A percentile compares a stretch with the other conserved stretches of the same genome.
These are phyloP conservation scores for Drosophila novamexicana DNA, from an alignment of 1,140 invertebrate species.

Conservation along the genomic window DNA sequence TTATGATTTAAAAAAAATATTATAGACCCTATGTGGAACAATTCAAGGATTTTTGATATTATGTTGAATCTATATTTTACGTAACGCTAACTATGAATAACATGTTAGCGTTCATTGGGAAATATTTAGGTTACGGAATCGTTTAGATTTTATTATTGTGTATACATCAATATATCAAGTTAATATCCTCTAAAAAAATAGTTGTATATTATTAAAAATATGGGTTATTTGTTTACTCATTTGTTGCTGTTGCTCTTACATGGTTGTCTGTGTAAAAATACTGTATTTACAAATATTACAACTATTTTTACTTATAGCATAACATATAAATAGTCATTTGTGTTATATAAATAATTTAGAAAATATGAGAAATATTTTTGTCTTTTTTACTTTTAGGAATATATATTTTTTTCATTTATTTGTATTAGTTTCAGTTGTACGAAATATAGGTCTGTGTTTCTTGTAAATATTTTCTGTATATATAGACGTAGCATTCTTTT, in stretches of 20 bases:
- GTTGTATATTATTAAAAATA: conserved; percentile 65
- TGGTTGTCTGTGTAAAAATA: conserved; percentile 70
- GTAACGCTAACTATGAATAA: conserved; percentile 51
- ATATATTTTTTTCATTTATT: conserved; percentile 63
- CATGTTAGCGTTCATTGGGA: conserved; percentile 26
- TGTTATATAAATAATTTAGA: conserved; percentile 81
- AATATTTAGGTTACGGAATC: conserved; percentile 57
- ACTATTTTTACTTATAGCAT: conserved; percentile 73
- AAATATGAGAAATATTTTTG: conserved; percentile 82
- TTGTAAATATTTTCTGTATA: conserved; percentile 71
- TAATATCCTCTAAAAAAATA: conserved; percentile 78
- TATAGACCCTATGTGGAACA: conserved; percentile 49
- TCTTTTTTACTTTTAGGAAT: conserved; percentile 74
- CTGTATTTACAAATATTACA: conserved; percentile 78
- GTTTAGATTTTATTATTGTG: conserved; percentile 59
- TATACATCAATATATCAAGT: conserved; percentile 55
- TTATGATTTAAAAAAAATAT: conserved; percentile 40
- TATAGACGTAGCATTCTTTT: conserved; percentile 59
- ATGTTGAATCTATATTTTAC: conserved; percentile 30
- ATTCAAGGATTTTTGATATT: conserved; percentile 58
- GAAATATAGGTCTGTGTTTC: conserved; percentile 60
- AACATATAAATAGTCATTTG: conserved; percentile 79
- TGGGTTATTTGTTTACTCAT: conserved; percentile 54
- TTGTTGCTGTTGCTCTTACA: conserved; percentile 39
- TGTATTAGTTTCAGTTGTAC: conserved; percentile 75